Evolutionary conservation across 2,888 invertebrate genomes (phyloP).

Genomic region (Laothoe populi): DNA sequence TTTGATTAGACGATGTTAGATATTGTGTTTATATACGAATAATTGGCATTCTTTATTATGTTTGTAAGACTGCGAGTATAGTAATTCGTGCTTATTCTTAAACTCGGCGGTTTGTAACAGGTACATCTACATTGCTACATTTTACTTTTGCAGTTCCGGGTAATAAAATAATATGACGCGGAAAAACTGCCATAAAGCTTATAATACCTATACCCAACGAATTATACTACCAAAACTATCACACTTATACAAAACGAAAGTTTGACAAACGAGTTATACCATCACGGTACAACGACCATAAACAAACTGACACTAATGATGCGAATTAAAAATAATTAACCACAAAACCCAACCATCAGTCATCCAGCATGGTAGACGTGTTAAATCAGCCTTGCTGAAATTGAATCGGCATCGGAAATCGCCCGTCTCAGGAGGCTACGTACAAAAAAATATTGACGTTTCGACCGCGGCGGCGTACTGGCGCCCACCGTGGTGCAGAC

Average conservation of each 20-base stretch:
- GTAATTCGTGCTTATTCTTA: too few species aligned
- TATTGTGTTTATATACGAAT: slow-evolving; percentile 18
- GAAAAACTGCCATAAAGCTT: too few species aligned
- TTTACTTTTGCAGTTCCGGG: too few species aligned
- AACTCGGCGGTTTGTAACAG: too few species aligned
- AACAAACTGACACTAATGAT: not conserved
- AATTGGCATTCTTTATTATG: not conserved
- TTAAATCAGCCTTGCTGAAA: slow-evolving; percentile 32
- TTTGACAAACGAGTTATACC: too few species aligned
- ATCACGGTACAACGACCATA: not conserved
- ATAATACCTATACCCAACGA: too few species aligned
- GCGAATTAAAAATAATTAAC: not conserved
- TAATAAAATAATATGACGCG: too few species aligned
- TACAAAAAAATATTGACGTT: slow-evolving; percentile 44
- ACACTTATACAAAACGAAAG: too few species aligned
- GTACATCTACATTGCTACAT: too few species aligned
- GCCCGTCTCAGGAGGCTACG: slow-evolving; percentile 37
- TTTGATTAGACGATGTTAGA: slow-evolving; percentile 16
- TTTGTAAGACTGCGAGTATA: not conserved
- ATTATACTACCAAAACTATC: too few species aligned
- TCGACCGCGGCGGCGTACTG: slow-evolving; percentile 42
- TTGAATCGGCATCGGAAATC: slow-evolving; percentile 45
- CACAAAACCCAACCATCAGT: not conserved
- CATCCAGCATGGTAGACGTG: not conserved
- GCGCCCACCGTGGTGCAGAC: not conserved